Evolutionary conservation across 2,113 vertebrate genomes (phyloP).

Genomic region (Monarcha castaneiventris): DNA sequence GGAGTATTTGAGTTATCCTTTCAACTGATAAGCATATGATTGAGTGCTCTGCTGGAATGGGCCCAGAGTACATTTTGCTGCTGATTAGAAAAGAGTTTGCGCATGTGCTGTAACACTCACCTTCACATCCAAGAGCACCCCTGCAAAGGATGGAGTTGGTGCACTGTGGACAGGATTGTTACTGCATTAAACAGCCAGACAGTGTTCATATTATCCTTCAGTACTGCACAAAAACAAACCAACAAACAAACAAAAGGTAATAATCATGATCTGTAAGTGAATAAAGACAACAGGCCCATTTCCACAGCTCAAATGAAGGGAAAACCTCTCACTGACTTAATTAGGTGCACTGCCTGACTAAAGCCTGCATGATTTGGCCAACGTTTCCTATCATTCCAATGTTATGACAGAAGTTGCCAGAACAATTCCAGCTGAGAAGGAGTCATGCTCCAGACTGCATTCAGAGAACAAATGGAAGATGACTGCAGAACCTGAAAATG

Average conservation of each 20-base stretch:
- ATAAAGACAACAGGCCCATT: background rate
- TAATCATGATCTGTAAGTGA: background rate
- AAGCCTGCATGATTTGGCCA: conserved; percentile 38
- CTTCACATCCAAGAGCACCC: background rate
- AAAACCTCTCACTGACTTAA: conserved; percentile 14
- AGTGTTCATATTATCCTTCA: background rate
- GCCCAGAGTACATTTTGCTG: background rate
- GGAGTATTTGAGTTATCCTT: conserved; percentile 7
- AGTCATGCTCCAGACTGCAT: background rate
- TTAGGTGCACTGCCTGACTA: conserved; percentile 26
- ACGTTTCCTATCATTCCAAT: conserved; percentile 28
- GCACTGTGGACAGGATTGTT: background rate
- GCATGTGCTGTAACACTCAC: fast-evolving
- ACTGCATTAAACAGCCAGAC: background rate
- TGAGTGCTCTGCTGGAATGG: conserved; percentile 24
- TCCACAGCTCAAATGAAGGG: background rate
- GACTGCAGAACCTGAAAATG: background rate
- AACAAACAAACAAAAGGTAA: background rate
- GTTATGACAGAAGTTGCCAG: conserved; percentile 17
- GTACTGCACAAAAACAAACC: background rate
- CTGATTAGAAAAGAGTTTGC: background rate
- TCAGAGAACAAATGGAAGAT: background rate
- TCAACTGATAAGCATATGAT: conserved; percentile 41
- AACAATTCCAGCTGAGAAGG: conserved; percentile 22
- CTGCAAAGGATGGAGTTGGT: background rate